phyloP scores from a whole-genome alignment of 1,140 invertebrate genomes.

The Drosophila mojavensis region DNA sequence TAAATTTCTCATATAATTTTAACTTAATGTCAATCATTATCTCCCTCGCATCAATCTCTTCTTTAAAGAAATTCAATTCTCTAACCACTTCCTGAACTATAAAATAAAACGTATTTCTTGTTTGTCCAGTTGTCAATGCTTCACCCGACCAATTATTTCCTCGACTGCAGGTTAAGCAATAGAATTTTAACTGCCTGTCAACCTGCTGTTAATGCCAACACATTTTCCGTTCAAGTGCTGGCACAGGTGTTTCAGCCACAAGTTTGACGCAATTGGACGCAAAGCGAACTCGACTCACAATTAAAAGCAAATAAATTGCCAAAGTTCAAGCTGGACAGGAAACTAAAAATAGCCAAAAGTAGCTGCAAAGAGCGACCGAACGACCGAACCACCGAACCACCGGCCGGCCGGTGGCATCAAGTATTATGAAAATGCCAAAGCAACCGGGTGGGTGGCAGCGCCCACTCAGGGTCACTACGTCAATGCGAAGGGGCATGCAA shows the following conservation, averaged over 20 bases:
- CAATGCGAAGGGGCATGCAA: conserved; percentile 54
- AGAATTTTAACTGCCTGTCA: not conserved
- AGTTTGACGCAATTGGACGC: conserved; percentile 10
- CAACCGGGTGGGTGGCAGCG: not conserved
- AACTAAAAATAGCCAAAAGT: conserved; percentile 22
- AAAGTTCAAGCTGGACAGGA: conserved; percentile 31
- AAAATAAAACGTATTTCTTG: no score
- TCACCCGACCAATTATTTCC: not conserved
- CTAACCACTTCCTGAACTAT: no score
- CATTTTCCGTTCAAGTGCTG: not conserved
- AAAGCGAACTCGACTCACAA: conserved; percentile 30
- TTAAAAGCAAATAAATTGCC: conserved; percentile 45
- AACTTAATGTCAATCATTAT: no score
- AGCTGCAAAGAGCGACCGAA: not conserved
- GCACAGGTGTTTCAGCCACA: not conserved
- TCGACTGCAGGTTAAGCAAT: not conserved
- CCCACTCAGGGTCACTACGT: conserved; percentile 49
- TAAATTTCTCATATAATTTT: no score
- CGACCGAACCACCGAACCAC: not conserved
- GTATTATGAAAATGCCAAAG: conserved; percentile 2
- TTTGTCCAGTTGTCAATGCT: no score
- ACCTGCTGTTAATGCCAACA: not conserved
- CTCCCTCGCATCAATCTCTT: no score
- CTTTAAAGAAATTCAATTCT: no score
- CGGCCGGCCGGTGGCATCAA: conserved; percentile 49